A percentile compares a stretch with the other conserved stretches of the same genome.
These are phyloP conservation scores for Trachelus iudaicus DNA, from an alignment of 2,888 invertebrate genomes.

Conservation along the genomic window DNA sequence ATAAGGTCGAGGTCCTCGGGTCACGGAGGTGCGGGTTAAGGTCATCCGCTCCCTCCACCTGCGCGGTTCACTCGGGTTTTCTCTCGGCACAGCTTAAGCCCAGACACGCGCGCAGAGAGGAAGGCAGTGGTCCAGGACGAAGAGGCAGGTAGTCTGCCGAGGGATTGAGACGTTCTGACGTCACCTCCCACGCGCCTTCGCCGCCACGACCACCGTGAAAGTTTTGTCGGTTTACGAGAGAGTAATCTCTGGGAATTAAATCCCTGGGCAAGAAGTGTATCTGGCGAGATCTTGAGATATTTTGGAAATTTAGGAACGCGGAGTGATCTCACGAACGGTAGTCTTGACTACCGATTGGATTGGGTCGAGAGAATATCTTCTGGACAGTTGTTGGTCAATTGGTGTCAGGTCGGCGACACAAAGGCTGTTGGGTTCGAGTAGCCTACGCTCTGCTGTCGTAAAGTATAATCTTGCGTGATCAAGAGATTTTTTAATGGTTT, in stretches of 20 bases:
- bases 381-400: conserved; percentile 20
- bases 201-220: conserved; percentile 38
- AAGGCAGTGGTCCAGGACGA: conserved; percentile 19
- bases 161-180: conserved; percentile 51
- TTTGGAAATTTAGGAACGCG: not conserved
- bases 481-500: conserved; percentile 35
- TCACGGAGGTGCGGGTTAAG: conserved; percentile 40
- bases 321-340: not conserved
- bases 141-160: conserved; percentile 46
- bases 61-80: conserved; percentile 24
- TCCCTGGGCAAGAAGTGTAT: not conserved
- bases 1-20: conserved; percentile 54
- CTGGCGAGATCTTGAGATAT: not conserved
- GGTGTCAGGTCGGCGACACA: conserved; percentile 22
- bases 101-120: conserved; percentile 14
- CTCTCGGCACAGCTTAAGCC: conserved; percentile 42
- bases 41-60: conserved; percentile 36
- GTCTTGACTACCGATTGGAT: not conserved
- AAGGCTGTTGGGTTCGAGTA: conserved; percentile 8
- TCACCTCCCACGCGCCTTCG: conserved; percentile 50
- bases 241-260: not conserved
- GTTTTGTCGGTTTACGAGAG: conserved; percentile 35
- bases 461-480: conserved; percentile 26
- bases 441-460: not conserved
- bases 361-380: not conserved